phyloP scores from a whole-genome alignment of 2,113 vertebrate species.

The Barnardius zonarius region DNA sequence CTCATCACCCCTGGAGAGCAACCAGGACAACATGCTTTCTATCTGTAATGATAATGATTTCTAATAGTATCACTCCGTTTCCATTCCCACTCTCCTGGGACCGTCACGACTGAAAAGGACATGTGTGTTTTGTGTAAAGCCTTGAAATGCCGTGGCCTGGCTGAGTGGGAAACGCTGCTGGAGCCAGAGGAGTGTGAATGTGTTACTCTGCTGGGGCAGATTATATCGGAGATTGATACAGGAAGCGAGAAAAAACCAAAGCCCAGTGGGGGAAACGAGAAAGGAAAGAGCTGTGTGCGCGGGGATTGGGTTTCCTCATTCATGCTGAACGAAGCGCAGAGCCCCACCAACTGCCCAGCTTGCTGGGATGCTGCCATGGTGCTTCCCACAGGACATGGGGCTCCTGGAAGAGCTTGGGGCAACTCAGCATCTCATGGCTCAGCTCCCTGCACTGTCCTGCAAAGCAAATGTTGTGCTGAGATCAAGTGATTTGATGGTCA shows the following conservation, averaged over 20 bases:
- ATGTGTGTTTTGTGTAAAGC: background rate
- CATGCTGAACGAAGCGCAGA: background rate
- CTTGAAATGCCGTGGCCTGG: background rate
- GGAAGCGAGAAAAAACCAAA: background rate
- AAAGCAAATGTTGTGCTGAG: background rate
- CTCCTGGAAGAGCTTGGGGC: background rate
- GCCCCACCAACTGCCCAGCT: background rate
- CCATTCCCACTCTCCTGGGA: background rate
- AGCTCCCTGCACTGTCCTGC: background rate
- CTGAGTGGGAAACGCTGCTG: conserved; percentile 13
- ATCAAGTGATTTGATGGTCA: background rate
- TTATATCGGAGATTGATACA: background rate
- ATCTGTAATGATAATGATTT: background rate
- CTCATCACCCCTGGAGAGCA: conserved; percentile 10
- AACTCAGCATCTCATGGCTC: rapidly evolving
- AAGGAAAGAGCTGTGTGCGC: background rate
- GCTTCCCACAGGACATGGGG: background rate
- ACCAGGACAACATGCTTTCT: background rate
- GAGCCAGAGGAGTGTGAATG: background rate
- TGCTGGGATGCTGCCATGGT: background rate
- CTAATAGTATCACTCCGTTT: background rate
- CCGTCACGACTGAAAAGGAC: background rate
- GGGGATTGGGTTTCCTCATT: background rate
- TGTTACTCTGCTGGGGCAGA: conserved; percentile 38
- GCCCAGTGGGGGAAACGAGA: background rate